A percentile compares a stretch with the other conserved stretches of the same genome.
Evolutionary conservation across 1,140 invertebrate genomes (phyloP).

Genomic region (Philopotamus ludificatus): DNA sequence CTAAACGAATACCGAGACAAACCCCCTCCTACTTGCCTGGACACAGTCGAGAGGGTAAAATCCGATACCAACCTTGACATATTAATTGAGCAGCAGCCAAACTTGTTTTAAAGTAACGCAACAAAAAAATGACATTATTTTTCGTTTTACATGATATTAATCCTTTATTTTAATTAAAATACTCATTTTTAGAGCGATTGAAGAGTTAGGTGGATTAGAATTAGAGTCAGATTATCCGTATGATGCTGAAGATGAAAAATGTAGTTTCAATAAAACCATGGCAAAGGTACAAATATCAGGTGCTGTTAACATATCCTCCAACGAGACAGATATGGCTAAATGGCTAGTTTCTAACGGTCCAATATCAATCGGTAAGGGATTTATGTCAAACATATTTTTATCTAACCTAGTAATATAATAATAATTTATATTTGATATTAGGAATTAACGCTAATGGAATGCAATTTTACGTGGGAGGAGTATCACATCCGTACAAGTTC

Average conservation of each 20-base stretch:
- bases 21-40: too few relatives aligned
- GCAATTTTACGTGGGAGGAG: constrained; percentile 97
- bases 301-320: constrained; percentile 83
- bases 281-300: constrained; percentile 74
- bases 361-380: constrained; percentile 84
- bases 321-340: constrained; percentile 91
- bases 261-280: constrained; percentile 70
- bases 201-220: constrained; percentile 88
- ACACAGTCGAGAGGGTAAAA: too few relatives aligned
- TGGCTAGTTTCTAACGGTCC: constrained; percentile 92
- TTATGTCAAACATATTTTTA: not conserved
- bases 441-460: constrained; percentile 95
- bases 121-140: too few relatives aligned
- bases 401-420: not conserved
- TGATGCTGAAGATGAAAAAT: constrained; percentile 78
- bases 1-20: too few relatives aligned
- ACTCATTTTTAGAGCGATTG: constrained; percentile 65
- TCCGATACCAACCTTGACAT: too few relatives aligned
- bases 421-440: constrained; percentile 37
- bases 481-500: constrained; percentile 91
- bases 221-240: constrained; percentile 92
- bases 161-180: constrained; percentile 7
- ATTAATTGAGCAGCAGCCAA: too few relatives aligned
- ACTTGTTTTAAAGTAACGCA: too few relatives aligned
- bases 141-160: not conserved